A percentile compares a stretch with the other conserved stretches of the same genome.
Evolutionary conservation across 2,888 invertebrate genomes (phyloP).

Genomic region (Troides helena): DNA sequence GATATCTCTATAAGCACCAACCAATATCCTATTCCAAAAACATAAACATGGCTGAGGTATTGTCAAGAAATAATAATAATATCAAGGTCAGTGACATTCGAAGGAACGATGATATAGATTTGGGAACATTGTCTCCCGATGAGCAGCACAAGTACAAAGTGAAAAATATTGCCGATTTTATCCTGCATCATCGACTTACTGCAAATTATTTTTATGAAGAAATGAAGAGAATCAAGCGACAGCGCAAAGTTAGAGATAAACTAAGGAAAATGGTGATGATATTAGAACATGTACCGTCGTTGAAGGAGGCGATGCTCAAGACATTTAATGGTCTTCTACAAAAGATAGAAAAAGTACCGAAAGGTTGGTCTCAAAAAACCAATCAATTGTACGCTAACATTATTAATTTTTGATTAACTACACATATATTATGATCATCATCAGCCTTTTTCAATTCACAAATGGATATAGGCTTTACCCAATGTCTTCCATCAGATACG

Average conservation of each 20-base stretch:
- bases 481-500: too few relatives aligned
- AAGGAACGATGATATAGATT: not conserved
- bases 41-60: not conserved
- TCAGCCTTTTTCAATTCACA: too few relatives aligned
- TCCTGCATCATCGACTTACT: conserved; percentile 35
- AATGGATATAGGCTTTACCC: too few relatives aligned
- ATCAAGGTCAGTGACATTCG: not conserved
- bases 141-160: conserved; percentile 31
- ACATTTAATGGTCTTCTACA: conserved; percentile 32
- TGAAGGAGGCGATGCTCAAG: conserved; percentile 37
- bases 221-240: conserved; percentile 43
- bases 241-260: conserved; percentile 38
- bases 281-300: conserved; percentile 36
- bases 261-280: conserved; percentile 45
- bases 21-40: not conserved
- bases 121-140: not conserved
- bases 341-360: not conserved
- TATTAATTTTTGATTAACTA: not conserved
- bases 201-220: conserved; percentile 49
- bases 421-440: not conserved
- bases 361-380: conserved; percentile 33
- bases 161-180: conserved; percentile 38
- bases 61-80: not conserved
- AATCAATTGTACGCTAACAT: conserved; percentile 36
- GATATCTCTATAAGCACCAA: not conserved